These are phyloP conservation scores for Nothoprocta pentlandii DNA, from an alignment of 2,113 vertebrate genomes.

Conservation along the genomic window DNA sequence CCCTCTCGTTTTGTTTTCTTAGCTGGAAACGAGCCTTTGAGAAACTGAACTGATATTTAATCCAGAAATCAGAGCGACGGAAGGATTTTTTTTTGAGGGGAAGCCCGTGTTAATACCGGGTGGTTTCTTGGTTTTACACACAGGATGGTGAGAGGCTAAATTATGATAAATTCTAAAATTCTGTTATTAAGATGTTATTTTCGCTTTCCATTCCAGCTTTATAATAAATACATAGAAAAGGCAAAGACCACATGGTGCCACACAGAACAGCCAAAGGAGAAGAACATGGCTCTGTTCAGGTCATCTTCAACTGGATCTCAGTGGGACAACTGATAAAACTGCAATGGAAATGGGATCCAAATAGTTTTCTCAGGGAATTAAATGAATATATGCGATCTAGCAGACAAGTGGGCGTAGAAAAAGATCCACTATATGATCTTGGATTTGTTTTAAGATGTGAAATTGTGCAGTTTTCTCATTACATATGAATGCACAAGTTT, in stretches of 20 bases:
- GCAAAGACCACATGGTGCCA: not conserved
- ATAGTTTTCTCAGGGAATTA: not conserved
- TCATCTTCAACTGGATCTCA: not conserved
- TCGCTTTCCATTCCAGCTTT: not conserved
- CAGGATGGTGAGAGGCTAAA: not conserved
- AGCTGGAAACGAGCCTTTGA: constrained; percentile 47
- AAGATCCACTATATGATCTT: not conserved
- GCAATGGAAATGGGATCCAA: not conserved
- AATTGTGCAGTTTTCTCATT: not conserved
- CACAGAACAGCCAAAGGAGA: not conserved
- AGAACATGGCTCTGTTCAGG: not conserved
- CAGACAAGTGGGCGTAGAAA: not conserved
- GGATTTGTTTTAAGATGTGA: not conserved
- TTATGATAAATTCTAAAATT: not conserved
- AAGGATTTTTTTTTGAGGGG: not conserved
- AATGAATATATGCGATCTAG: not conserved
- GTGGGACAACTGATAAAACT: not conserved
- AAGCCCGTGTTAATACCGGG: not conserved
- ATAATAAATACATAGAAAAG: not conserved
- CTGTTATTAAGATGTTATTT: not conserved
- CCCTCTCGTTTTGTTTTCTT: constrained; percentile 36
- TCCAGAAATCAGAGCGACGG: constrained; percentile 5
- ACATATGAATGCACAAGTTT: not conserved
- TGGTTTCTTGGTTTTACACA: not conserved
- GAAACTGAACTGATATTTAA: constrained; percentile 18